Evolutionary conservation across 1,140 invertebrate species (phyloP).

Genomic region (Trichogramma pretiosum): DNA sequence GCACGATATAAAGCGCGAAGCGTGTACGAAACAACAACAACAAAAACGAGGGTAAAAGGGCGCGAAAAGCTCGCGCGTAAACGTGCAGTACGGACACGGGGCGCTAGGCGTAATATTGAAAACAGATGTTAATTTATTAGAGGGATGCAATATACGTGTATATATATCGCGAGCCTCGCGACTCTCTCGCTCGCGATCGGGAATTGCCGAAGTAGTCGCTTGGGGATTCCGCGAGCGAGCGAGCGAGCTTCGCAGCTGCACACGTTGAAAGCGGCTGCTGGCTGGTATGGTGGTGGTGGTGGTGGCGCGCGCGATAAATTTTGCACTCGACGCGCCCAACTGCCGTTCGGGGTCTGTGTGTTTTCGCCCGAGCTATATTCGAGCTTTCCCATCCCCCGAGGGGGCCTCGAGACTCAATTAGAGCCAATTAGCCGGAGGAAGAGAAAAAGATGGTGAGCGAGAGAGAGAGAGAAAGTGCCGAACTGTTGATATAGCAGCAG

Average conservation of each 20-base stretch:
- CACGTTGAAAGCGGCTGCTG: too few species aligned
- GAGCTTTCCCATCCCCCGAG: conserved; percentile 14
- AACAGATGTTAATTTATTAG: conserved; percentile 10
- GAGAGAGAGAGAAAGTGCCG: too few species aligned
- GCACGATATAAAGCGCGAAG: too few species aligned
- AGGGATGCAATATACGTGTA: neutral
- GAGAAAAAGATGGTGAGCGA: too few species aligned
- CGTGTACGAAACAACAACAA: neutral
- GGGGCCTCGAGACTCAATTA: conserved; percentile 20
- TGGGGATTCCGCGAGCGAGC: conserved; percentile 2
- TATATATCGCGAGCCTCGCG: neutral
- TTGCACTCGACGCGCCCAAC: too few species aligned
- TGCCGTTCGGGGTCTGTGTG: too few species aligned
- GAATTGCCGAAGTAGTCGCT: conserved; percentile 8
- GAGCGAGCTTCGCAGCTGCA: too few species aligned
- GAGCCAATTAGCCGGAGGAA: conserved; percentile 20
- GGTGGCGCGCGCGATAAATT: conserved; percentile 20
- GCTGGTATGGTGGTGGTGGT: too few species aligned
- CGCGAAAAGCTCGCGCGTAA: neutral
- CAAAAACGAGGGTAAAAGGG: neutral
- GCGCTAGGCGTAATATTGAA: conserved; percentile 8
- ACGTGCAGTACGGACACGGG: neutral
- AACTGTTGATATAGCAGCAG: conserved; percentile 18
- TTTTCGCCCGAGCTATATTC: conserved; percentile 17
- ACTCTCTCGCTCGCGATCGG: too few species aligned